These are phyloP conservation scores for Eretmochelys imbricata DNA, from an alignment of 2,113 vertebrate genomes.

Conservation along the genomic window DNA sequence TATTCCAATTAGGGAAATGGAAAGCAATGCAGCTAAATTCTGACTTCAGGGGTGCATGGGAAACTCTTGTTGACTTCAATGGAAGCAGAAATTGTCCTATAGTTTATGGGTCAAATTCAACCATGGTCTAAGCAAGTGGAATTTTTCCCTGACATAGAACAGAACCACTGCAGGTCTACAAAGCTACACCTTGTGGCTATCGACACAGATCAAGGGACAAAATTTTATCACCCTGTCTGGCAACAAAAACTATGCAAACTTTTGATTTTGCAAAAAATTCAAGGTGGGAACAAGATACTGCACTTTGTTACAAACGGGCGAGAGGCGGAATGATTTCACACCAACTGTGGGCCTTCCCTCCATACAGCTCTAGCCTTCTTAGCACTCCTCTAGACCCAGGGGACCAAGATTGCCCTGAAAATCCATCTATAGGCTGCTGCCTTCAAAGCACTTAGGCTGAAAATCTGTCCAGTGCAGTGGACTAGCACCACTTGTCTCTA, in stretches of 20 bases:
- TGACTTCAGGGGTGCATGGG: fast-evolving
- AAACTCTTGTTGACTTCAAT: fast-evolving
- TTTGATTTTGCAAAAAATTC: neutral
- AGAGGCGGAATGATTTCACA: neutral
- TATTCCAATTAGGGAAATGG: neutral
- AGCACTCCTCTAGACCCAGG: neutral
- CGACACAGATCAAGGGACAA: neutral
- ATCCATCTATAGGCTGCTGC: neutral
- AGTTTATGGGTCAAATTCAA: neutral
- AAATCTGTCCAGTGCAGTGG: fast-evolving
- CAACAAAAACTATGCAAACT: neutral
- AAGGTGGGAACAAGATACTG: neutral
- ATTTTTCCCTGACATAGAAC: neutral
- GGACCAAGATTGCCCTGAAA: neutral
- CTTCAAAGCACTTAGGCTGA: neutral
- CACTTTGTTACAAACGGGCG: neutral
- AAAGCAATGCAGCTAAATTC: neutral
- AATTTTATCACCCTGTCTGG: neutral
- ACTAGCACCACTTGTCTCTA: neutral
- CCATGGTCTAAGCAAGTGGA: neutral
- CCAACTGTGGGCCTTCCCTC: neutral
- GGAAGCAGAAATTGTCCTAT: neutral
- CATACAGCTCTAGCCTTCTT: neutral
- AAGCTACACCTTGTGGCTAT: neutral
- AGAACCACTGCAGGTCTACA: neutral